Evolutionary conservation across 2,113 vertebrate species (phyloP), one percentile per base, ranked within the genome.

Genomic region (Neogobius melanostomus): DNA sequence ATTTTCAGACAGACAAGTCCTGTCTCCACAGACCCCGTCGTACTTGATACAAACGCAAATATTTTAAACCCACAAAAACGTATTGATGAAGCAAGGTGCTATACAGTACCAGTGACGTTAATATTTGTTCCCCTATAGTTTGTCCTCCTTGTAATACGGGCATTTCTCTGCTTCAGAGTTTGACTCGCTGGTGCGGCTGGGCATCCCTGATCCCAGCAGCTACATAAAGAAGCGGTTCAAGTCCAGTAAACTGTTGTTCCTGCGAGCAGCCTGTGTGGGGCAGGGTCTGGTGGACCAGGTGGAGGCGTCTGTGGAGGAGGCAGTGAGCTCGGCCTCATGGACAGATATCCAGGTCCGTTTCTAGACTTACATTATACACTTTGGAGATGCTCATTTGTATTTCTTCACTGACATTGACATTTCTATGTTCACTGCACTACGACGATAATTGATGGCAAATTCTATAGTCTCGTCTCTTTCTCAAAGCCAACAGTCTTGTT

Each of bases 271-370:
- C 67, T 99, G 96, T 77, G 94, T 98, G 85, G 95, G 95, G 44
- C 94, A 93, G 64, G 84, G 84, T 76, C 92, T 99, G 72, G 92
- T 99, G 43, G 96, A 98, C 91, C 97, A 96, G 65, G 93, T 98
- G 69, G 97, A 99, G 92, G 98, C 95, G 1, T 96, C 95, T 14
- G 94, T 96, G 70, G 98, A 99, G 65, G 98, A 99, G 85, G 96
- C 96, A 1, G 92, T 99, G 74, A 95, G 76, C 81, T 97, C 98
- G 1, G 92, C 91, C 76, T 94, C 85, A 0, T 99, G 97, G 98
- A 91, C 94, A 45, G 98, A 98, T 72, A 88, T 97, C 78, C 92
- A 93, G 91, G 96, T 11, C 36, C 11, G 64, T 52, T 1, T 52
- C n/a, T 52, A 52, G 6, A 12, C 15, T 2, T 65, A 8, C 28